Evolutionary conservation across 1,140 invertebrate species (phyloP), one percentile per base, ranked within the genome.

Genomic region (Drosophila sulfurigaster): DNA sequence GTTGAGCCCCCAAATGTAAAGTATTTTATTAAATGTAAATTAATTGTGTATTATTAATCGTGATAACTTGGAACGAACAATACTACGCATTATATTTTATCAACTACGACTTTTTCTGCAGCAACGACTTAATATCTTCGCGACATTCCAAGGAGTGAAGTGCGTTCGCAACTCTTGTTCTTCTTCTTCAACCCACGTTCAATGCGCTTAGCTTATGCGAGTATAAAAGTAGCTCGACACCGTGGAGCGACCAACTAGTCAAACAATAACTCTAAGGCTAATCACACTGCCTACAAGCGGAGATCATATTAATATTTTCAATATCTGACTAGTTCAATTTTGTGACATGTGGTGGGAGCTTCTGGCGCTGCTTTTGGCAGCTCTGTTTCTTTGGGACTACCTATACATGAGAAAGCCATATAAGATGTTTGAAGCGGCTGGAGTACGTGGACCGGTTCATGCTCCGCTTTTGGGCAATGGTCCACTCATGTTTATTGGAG

Each of bases 381-480:
- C 51, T 0, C 5, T 78, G 4, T 15, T 66, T 1, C 32, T 66
- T 1, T 80, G 59, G 78, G 68, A 87, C 16, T 46, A 88, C 5
- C 25, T 80, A n/a, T 11, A 41, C 8, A 65, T 48, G 11, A 56
- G 73, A 25, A 69, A 73, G 0, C 68, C 71, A 6, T 78, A 54
- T 1, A 25, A 11, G 10, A 62, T 83, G 38, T 43, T 75, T 5
- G 52, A 28, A 4, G 70, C 49, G 4, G 77, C 77, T 2, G 82
- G 83, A 0, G 64, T 88, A 3, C 30, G 4, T 10, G 91, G 91
- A 13, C 91, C 87, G 7, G 8, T 6, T 0, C 20, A 51, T 0
- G 46, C 75, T 10, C 91, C 91, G 0, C 7, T 92, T 1, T 20
- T 92, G 6, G 91, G 91, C 41, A 86, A 68, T 70, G 81, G 73